Evolutionary conservation across 2,888 invertebrate genomes (phyloP), one percentile per base, ranked within the genome.

Genomic region (Auanema freiburgensis): DNA sequence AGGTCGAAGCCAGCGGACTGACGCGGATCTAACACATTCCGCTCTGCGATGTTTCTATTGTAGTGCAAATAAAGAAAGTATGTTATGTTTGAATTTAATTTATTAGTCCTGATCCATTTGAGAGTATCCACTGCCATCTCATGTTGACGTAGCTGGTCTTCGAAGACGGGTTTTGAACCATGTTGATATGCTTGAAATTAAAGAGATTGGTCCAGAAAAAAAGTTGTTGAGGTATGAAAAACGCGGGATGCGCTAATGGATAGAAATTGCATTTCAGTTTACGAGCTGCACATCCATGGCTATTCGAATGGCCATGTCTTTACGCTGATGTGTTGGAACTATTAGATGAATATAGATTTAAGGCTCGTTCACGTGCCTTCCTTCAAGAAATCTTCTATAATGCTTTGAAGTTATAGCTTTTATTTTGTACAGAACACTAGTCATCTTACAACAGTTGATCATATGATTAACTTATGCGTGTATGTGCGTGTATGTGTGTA

Each of bases 281-380:
- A 4, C 69, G 73, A n/a, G 59, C 65, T 44, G 50, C 57, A n/a
- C 67, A 74, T 46, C 63, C 65, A 10, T 72, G 72, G 74, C 60
- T 72, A 3, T 76, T 71, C 66, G 68, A 74, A 61, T 74, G 73
- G 71, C 71, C 71, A n/a, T 75, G 72, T 55, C 59, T 74, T 57
- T 79, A 79, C 57, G 74, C 72, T 2, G 79, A 79, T 57, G 78
- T 76, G 3, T 65, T 79, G 12, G 76, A 77, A 52, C 40, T 78
- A 4, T 61, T 79, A 40, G 74, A 76, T 56, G 73, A 77, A 33
- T 76, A 74, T 57, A 64, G 76, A 25, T 76, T 74, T 59, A 72
- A 71, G 51, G 68, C 73, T 10, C 67, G 71, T 21, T 74, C 76
- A 5, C 58, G 76, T 51, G 63, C 70, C 0, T 74, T 76, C 57